Conservation (phyloP, 2,797 vertebrate species). For the Perodicticus potto region DNA sequence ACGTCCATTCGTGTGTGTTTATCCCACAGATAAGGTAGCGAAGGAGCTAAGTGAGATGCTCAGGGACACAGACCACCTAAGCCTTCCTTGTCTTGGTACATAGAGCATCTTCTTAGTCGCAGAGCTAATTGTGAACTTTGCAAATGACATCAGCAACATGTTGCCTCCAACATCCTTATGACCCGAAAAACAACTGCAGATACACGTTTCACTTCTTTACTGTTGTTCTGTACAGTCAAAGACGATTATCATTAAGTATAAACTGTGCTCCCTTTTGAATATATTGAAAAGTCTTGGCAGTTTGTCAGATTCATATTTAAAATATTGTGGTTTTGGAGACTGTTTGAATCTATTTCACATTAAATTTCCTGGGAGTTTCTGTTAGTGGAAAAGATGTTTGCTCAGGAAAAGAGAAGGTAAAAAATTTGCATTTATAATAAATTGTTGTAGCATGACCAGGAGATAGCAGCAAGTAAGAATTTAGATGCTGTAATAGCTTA, state of each 20-base stretch:
- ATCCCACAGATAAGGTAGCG: background rate
- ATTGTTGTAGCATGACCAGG: background rate
- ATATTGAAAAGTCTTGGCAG: background rate
- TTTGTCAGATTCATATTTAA: constrained; percentile 45
- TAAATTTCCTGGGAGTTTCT: constrained; percentile 17
- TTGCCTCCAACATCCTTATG: background rate
- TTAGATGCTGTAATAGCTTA: background rate
- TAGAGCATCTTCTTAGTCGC: background rate
- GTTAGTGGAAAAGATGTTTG: background rate
- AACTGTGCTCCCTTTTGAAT: background rate
- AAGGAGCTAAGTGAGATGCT: background rate
- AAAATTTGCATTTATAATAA: background rate
- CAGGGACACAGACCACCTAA: background rate
- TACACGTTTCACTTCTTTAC: background rate
- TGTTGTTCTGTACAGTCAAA: background rate
- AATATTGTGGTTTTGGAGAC: background rate
- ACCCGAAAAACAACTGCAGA: background rate
- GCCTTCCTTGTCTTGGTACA: background rate
- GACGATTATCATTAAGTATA: background rate
- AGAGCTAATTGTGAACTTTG: background rate
- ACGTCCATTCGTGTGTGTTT: background rate
- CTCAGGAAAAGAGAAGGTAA: background rate
- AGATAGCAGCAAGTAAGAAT: background rate
- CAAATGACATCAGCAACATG: background rate
- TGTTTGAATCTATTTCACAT: background rate